Evolutionary conservation across 37 sponge, comb jelly and placozoan genomes (phyloP), one percentile per base, ranked within the genome.

Genomic region (Axinella damicornis): DNA sequence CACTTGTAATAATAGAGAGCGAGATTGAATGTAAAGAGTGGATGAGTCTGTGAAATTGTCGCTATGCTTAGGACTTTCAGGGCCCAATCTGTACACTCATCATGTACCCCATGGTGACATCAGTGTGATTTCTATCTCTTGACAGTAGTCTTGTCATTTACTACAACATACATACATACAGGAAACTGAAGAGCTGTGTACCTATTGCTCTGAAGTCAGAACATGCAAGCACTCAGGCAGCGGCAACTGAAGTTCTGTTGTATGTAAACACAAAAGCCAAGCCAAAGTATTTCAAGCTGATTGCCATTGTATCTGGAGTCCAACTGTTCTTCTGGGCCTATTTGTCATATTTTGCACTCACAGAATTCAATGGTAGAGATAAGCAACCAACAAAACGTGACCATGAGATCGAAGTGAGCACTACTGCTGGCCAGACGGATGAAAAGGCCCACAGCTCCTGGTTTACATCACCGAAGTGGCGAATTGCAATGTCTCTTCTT

Each of bases 311-410:
- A 17, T 77, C 92, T 38, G 73, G 82, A 12, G 24, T 92, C 6
- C 92, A 92, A 25, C 72, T 92, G 72, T 65, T 65, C 4, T 78
- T 87, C 53, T 92, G 92, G 92, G 54, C 56, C 25, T 92, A 87
- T 63, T 84, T 92, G 11, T 76, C 92, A 13, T 79, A 77, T 65
- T 83, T 73, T 83, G 88, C 88, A 37, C 58, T 87, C 28, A 55
- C 56, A 32, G 74, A 87, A 27, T 37, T 83, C 9, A 30, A 27
- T 20, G 36, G 33, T 13, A 31, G 5, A n/a, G 24, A 25, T 53
- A 11, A 66, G 19, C 2, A 25, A 22, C 2, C 27, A 60, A 60
- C 9, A 53, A 73, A 73, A 73, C 22, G 18, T 0, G 31, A 70
- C 30, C 16, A 32, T 54, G 57, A 57, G 5, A 37, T 9, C 33